These are phyloP conservation scores for Sinhomidia bicolor DNA, from an alignment of 2,888 invertebrate genomes.

Conservation along the genomic window DNA sequence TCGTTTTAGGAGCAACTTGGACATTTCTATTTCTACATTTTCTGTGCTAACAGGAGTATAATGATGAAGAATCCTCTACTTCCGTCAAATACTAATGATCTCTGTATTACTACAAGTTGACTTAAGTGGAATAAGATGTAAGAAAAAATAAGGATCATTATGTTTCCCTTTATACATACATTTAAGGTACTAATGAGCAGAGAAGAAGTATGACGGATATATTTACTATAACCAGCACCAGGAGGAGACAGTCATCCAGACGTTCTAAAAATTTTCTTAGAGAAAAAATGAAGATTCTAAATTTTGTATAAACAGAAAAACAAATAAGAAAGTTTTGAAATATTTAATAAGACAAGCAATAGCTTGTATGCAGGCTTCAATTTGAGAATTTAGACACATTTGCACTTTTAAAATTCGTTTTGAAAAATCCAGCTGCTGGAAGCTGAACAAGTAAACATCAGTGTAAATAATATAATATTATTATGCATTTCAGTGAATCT, in stretches of 20 bases:
- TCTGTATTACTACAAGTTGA: neutral
- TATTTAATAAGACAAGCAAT: neutral
- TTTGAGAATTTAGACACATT: too few relatives aligned
- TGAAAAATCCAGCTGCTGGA: too few relatives aligned
- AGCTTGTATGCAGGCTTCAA: too few relatives aligned
- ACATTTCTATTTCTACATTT: neutral
- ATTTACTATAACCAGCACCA: too few relatives aligned
- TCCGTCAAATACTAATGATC: conserved; percentile 16
- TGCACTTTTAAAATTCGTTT: too few relatives aligned
- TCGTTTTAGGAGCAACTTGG: neutral
- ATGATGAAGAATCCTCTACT: neutral
- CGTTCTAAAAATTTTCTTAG: neutral
- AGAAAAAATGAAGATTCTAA: neutral
- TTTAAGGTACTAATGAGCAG: neutral
- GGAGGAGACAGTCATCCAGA: neutral
- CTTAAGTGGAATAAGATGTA: neutral
- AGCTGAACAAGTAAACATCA: too few relatives aligned
- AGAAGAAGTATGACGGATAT: too few relatives aligned
- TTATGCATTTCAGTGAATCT: too few relatives aligned
- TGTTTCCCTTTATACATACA: neutral
- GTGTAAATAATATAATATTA: too few relatives aligned
- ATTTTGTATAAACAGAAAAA: neutral
- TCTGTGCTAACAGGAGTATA: too few relatives aligned
- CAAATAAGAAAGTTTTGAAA: neutral
- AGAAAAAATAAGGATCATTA: neutral